Conservation (phyloP, 2,113 vertebrate species). For the Origma solitaria region DNA sequence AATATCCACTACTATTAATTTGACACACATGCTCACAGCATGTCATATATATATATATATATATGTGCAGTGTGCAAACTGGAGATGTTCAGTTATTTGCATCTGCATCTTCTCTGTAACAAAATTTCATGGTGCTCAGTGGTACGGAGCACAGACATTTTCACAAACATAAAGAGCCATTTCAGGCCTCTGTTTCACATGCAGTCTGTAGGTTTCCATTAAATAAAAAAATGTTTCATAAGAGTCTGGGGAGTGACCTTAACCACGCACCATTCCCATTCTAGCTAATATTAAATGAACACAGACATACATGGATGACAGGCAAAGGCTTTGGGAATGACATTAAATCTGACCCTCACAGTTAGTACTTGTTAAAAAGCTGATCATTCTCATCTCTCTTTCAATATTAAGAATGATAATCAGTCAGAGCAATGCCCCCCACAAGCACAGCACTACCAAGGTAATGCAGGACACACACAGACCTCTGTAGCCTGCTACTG, state of each 20-base stretch:
- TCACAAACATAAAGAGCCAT: background rate
- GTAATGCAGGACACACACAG: background rate
- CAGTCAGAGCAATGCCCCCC: background rate
- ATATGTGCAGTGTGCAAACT: background rate
- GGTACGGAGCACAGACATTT: background rate
- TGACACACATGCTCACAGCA: background rate
- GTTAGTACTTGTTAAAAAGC: background rate
- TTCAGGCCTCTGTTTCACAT: background rate
- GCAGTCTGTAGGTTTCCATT: background rate
- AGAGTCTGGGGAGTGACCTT: background rate
- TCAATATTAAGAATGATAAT: background rate
- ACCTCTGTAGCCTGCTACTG: background rate
- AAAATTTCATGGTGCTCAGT: rapidly evolving
- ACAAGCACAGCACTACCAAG: background rate
- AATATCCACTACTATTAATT: background rate
- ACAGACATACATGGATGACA: background rate
- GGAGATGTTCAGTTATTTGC: background rate
- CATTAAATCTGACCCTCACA: background rate
- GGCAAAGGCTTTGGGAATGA: background rate
- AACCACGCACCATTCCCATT: background rate
- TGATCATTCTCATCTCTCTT: background rate
- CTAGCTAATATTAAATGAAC: background rate
- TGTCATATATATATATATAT: too few species aligned
- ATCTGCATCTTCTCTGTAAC: background rate
- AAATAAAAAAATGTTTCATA: background rate